Base-by-base conservation (phyloP, 23 tunicate genomes). In the Pegea sp. region DNA sequence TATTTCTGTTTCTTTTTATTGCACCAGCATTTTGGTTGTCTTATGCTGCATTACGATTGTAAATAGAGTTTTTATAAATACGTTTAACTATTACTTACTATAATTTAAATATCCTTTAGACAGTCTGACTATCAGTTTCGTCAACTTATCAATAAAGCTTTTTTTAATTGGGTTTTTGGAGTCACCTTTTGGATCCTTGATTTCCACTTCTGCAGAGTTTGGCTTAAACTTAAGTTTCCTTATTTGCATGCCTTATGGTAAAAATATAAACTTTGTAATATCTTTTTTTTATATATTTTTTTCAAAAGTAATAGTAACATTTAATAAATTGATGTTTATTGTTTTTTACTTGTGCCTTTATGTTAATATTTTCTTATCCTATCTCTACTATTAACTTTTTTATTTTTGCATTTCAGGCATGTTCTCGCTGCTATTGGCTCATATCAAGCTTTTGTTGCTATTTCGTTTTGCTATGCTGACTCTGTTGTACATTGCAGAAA, bases 181-280 rank as follows among this genome's bases (percentile, higher is more conserved):
- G 28, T 69, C 16, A 25, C 23, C 11, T 56, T 58, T 34, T 72
- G 79, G 79, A 31, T 72, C 11, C 25, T 63, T 3, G 79, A 72
- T 50, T 19, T 69, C 32, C 34, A 28, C 19, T 33, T 63, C 26
- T 72, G 79, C 24, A 21, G 42, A 3, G 48, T 61, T 54, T 70
- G 77, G 68, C 27, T 70, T 34, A 8, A 3, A 5, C 32, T 72
- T 8, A 23, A n/a, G 1, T 64, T 72, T 63, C 65, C 64, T 1
- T 64, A 64, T 57, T 58, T 72, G 27, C 79, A 72, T 57, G 70
- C 55, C 4, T 38, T 72, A 34, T 72, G 79, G 77, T 70, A 42
- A 30, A 50, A n/a, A n/a, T n/a, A n/a, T n/a, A n/a, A n/a, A n/a
- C n/a, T n/a, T n/a, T n/a, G n/a, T n/a, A n/a, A n/a, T n/a, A n/a